Evolutionary conservation across 2,888 invertebrate species (phyloP), one percentile per base, ranked within the genome.

Genomic region (Cataglyphis albicans): DNA sequence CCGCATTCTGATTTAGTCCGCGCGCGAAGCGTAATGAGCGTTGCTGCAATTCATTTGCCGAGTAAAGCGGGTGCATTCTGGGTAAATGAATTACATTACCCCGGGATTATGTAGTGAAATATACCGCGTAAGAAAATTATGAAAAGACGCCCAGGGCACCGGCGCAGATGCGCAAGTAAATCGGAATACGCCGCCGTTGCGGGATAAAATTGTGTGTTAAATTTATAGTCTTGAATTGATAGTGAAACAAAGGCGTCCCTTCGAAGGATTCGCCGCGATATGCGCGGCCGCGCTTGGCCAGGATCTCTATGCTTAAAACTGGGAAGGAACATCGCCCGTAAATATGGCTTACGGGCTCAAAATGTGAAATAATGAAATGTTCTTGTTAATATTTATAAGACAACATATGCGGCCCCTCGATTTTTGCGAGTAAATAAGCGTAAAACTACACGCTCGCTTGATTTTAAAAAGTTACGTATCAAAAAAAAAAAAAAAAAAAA

Each of bases 351-450:
- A 92, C 89, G 85, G 88, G 90, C 90, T 92, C 90, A 90, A 91
- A 92, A 93, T 89, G 88, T 91, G 87, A 92, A 92, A 93, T 92
- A 92, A 93, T 91, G 91, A 93, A 90, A 90, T 85, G 89, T 90
- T 88, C 87, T 84, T 90, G 86, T 91, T 92, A 91, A 92, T 93
- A 92, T 92, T 93, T 92, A 93, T 91, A 88, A 91, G 86, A 82
- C 74, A 68, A 86, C 86, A 84, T 87, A 84, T 82, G 89, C 87
- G 61, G 73, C 44, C 83, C 74, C 25, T 41, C 73, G 44, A 78
- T 80, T 83, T 75, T 67, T 84, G 35, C 29, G 75, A 84, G 84
- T 85, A 87, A 87, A 88, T 88, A 82, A 75, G 83, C 82, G 84
- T 64, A 86, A 87, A 90, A 83, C 83, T 64, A 18, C 61, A 29